Conservation (phyloP, 2,113 vertebrate species). For the Lagenorhynchus albirostris region DNA sequence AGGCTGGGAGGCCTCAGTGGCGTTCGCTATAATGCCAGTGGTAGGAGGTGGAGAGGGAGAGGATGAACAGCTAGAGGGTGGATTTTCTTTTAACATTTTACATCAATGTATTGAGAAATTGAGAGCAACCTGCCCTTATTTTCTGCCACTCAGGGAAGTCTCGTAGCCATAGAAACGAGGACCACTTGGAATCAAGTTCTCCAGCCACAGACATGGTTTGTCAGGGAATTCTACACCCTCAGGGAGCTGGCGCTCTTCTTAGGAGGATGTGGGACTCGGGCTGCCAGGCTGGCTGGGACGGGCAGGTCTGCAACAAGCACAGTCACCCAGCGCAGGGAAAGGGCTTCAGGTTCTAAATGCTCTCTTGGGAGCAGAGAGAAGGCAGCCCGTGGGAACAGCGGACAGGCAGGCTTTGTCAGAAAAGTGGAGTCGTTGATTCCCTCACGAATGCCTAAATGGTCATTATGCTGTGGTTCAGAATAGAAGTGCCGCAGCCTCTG, state of each 20-base stretch:
- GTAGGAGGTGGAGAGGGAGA: too few species aligned
- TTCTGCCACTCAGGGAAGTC: neutral
- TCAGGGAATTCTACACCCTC: conserved; percentile 53
- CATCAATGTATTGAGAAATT: conserved; percentile 38
- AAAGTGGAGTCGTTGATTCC: conserved; percentile 69
- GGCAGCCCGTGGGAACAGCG: conserved; percentile 65
- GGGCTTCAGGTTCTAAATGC: conserved; percentile 71
- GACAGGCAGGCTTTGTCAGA: conserved; percentile 67
- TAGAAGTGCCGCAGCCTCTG: neutral
- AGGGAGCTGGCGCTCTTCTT: conserved; percentile 62
- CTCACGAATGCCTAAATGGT: conserved; percentile 69
- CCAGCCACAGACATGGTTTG: conserved; percentile 31
- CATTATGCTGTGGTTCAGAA: neutral
- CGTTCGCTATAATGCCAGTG: neutral
- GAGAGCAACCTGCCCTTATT: conserved; percentile 19
- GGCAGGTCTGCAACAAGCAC: conserved; percentile 61
- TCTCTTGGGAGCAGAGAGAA: conserved; percentile 75
- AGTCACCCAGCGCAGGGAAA: conserved; percentile 58
- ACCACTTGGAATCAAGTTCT: conserved; percentile 41
- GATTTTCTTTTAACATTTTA: neutral
- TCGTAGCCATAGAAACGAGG: conserved; percentile 52
- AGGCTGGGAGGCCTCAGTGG: too few species aligned
- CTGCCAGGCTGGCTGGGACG: conserved; percentile 73
- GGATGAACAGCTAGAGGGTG: neutral
- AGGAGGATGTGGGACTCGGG: conserved; percentile 62